Percentiles rank a stretch among this genome's conserved stretches.
These are phyloP conservation scores for Lepus europaeus DNA, from an alignment of 2,113 vertebrate genomes.

Conservation along the genomic window DNA sequence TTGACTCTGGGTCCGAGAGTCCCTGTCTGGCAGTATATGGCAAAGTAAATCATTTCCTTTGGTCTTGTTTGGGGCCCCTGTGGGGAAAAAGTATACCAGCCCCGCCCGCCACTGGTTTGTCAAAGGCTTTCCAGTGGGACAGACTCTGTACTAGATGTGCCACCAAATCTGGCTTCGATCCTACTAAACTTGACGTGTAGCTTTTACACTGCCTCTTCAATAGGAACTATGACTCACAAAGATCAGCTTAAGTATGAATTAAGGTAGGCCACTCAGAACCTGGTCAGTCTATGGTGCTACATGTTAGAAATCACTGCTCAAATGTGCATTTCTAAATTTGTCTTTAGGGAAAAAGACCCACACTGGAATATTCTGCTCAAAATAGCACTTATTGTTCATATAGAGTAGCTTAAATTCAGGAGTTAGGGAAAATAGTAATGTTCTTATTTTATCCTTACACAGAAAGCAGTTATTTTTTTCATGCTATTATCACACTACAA, in stretches of 20 bases:
- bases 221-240: constrained; percentile 17
- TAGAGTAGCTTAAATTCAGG: neutral
- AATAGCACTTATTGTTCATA: neutral
- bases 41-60: neutral
- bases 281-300: neutral
- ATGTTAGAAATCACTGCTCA: neutral
- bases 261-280: neutral
- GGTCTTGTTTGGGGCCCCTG: neutral
- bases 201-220: neutral
- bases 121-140: neutral
- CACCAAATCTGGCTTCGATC: neutral
- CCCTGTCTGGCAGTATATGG: neutral
- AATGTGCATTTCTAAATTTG: constrained; percentile 2
- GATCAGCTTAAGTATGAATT: neutral
- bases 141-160: neutral
- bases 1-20: neutral
- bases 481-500: neutral
- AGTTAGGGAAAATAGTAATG: neutral
- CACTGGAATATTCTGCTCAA: neutral
- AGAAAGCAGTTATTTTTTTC: constrained; percentile 24
- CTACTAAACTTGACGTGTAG: constrained; percentile 1
- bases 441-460: neutral
- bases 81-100: neutral
- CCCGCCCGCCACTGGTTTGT: neutral
- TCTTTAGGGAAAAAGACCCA: constrained; percentile 16